Conservation (phyloP, 2,113 vertebrate species). For the Hippocampus comes region DNA sequence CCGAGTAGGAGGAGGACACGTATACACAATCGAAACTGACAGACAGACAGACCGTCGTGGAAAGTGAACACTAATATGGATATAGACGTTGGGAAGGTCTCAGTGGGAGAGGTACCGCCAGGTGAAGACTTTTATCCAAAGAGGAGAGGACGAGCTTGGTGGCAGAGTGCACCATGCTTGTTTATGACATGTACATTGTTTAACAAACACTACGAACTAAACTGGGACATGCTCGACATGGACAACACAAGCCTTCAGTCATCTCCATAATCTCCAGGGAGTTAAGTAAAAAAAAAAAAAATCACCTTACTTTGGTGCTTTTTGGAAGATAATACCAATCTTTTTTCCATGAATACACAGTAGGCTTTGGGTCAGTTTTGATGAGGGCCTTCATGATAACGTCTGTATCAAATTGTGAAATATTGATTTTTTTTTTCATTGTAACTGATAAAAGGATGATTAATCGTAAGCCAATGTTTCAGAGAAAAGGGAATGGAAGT, state of each 20-base stretch:
- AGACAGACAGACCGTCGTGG: conserved; percentile 2
- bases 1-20: conserved; percentile 8
- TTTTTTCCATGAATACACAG: no score
- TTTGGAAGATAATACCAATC: background rate
- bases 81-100: background rate
- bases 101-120: background rate
- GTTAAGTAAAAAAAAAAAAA: background rate
- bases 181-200: background rate
- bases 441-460: background rate
- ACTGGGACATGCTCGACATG: background rate
- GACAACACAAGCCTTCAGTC: conserved; percentile 16
- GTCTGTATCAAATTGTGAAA: no score
- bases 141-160: conserved; percentile 10
- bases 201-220: conserved; percentile 3
- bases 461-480: background rate
- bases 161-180: background rate
- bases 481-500: background rate
- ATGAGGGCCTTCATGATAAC: no score
- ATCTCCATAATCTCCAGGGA: conserved; percentile 24
- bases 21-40: background rate
- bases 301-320: background rate
- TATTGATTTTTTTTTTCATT: no score
- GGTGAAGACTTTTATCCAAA: conserved; percentile 6
- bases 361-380: no score
- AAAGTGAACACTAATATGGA: conserved; percentile 2